Evolutionary conservation across 2,888 invertebrate genomes (phyloP), one percentile per base, ranked within the genome.

Genomic region (Prionchulus punctatus): DNA sequence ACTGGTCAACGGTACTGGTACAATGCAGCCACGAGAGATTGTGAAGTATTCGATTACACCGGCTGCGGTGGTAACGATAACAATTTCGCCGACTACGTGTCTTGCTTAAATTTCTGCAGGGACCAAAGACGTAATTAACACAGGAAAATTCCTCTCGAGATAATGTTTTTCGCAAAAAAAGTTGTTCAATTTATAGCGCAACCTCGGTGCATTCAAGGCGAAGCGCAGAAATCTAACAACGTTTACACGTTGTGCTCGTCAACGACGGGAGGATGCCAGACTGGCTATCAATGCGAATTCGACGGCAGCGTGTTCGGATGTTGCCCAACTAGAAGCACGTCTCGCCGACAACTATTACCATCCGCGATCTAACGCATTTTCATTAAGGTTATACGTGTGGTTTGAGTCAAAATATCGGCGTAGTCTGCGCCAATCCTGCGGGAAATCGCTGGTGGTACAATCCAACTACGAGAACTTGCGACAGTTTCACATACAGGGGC

Each of bases 151-250:
- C 47, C n/a, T n/a, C n/a, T n/a, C n/a, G n/a, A n/a, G n/a, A n/a
- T n/a, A n/a, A n/a, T n/a, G n/a, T n/a, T n/a, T n/a, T n/a, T n/a
- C n/a, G n/a, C n/a, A n/a, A n/a, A n/a, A n/a, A n/a, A n/a, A n/a
- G n/a, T n/a, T n/a, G n/a, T n/a, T n/a, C n/a, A n/a, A n/a, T n/a
- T n/a, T 53, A 47, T 23, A 53, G 53, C 43, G 3, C 68, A 68
- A 56, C 68, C 68, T n/a, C 66, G 67, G 55, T 68, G 68, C 31
- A 64, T 66, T 21, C 68, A 68, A 60, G 68, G 68, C 49, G 66
- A 68, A 57, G 68, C 68, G 26, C 68, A 68, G 62, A 68, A 69
- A 58, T 65, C 67, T 42, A 56, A 56, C 45, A 47, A 58, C 23
- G 52, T 51, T 27, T 55, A 42, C 42, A 25, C 15, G n/a, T 58